A percentile compares a stretch with the other conserved stretches of the same genome.
These are phyloP conservation scores for Pica pica DNA, from an alignment of 2,113 vertebrate species.

Conservation along the genomic window DNA sequence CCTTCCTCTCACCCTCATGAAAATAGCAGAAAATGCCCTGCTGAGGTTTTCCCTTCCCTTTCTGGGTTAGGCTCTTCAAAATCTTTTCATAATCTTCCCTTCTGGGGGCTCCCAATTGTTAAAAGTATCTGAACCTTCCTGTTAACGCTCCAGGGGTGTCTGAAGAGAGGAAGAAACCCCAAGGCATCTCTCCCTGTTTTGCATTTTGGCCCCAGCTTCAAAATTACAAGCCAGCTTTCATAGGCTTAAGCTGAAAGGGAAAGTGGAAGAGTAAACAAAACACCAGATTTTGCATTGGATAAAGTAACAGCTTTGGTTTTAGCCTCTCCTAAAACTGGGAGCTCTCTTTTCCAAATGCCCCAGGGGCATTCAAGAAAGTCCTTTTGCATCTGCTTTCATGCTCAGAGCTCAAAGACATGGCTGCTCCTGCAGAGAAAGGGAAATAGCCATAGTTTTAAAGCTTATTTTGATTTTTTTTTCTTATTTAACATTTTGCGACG, in stretches of 20 bases:
- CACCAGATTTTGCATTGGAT: neutral
- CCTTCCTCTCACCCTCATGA: neutral
- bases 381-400: slow-evolving; percentile 6
- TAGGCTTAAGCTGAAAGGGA: slow-evolving; percentile 13
- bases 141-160: neutral
- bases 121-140: slow-evolving; percentile 20
- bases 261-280: slow-evolving; percentile 20
- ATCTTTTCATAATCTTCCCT: slow-evolving; percentile 23
- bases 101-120: neutral
- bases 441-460: neutral
- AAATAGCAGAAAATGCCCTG: slow-evolving; percentile 29
- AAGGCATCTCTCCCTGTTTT: slow-evolving; percentile 12
- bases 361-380: neutral
- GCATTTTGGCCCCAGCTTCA: slow-evolving; percentile 24
- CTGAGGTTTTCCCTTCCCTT: slow-evolving; percentile 26
- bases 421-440: neutral
- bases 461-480: neutral
- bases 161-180: slow-evolving; percentile 32
- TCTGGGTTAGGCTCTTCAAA: slow-evolving; percentile 38
- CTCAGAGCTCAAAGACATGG: neutral
- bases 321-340: neutral
- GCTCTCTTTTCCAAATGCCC: neutral
- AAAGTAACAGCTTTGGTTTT: neutral
- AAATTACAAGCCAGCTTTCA: slow-evolving; percentile 21
- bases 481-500: neutral